These are phyloP conservation scores for Tachystola acroxantha DNA, from an alignment of 2,888 invertebrate genomes.

Conservation along the genomic window DNA sequence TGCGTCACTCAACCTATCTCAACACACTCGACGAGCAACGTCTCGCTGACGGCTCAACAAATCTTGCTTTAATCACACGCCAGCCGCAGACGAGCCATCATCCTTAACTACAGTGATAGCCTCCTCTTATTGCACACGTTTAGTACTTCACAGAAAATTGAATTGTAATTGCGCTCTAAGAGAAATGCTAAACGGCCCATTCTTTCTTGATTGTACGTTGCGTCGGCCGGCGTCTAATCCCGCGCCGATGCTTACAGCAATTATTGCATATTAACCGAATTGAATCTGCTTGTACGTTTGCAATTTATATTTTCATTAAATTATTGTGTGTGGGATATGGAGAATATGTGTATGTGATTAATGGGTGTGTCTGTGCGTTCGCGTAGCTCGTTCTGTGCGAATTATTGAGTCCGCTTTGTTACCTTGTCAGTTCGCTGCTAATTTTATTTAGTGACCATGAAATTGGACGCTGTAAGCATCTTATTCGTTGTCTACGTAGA, in stretches of 20 bases:
- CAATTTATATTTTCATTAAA: slow-evolving; percentile 51
- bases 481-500: slow-evolving; percentile 31
- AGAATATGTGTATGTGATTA: slow-evolving; percentile 47
- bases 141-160: slow-evolving; percentile 56
- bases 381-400: slow-evolving; percentile 58
- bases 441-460: slow-evolving; percentile 75
- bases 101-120: slow-evolving; percentile 29
- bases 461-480: slow-evolving; percentile 59
- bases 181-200: slow-evolving; percentile 56
- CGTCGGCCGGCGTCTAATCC: slow-evolving; percentile 28
- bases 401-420: slow-evolving; percentile 72
- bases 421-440: slow-evolving; percentile 61
- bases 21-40: slow-evolving; percentile 15
- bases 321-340: slow-evolving; percentile 36
- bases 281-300: slow-evolving; percentile 34
- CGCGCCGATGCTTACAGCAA: slow-evolving; percentile 33
- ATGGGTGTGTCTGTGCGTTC: slow-evolving; percentile 43
- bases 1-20: slow-evolving; percentile 24
- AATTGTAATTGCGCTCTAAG: slow-evolving; percentile 61
- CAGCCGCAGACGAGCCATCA: slow-evolving; percentile 25
- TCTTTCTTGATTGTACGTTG: slow-evolving; percentile 49
- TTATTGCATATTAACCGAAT: slow-evolving; percentile 67
- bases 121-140: slow-evolving; percentile 32
- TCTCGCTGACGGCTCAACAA: slow-evolving; percentile 20
- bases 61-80: slow-evolving; percentile 39